A percentile compares a stretch with the other conserved stretches of the same genome.
Conservation (phyloP, 2,888 invertebrate species). For the Notocelia uddmanniana region DNA sequence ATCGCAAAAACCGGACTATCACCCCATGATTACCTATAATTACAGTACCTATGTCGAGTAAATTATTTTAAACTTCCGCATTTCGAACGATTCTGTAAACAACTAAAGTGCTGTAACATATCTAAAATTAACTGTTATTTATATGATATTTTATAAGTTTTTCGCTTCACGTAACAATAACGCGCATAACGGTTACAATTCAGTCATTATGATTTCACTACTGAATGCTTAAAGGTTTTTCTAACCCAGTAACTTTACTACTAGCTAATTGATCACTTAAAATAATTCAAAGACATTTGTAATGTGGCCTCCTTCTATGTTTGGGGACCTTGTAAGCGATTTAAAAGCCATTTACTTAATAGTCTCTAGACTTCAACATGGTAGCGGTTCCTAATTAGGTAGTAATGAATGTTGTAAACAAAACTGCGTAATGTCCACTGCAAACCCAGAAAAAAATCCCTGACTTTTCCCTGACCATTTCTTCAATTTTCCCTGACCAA, state of each 20-base stretch:
- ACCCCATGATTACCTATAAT: constrained; percentile 36
- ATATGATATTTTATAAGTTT: constrained; percentile 12
- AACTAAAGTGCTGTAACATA: neutral
- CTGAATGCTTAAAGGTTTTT: neutral
- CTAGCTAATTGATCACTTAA: constrained; percentile 8
- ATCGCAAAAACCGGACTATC: constrained; percentile 2
- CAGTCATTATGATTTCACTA: constrained; percentile 12
- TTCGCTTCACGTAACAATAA: constrained; percentile 18
- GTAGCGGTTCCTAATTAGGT: constrained; percentile 12
- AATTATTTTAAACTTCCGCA: constrained; percentile 39
- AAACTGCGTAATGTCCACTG: no score
- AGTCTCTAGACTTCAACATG: neutral
- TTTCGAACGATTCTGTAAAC: neutral
- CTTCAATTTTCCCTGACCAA: no score
- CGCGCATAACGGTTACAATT: neutral
- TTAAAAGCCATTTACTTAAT: neutral
- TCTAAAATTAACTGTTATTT: neutral
- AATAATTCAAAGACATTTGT: neutral
- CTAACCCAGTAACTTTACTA: neutral
- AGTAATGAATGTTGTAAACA: neutral
- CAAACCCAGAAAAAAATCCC: no score
- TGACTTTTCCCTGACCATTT: no score
- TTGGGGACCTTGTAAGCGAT: constrained; percentile 1
- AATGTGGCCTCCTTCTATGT: neutral
- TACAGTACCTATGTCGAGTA: constrained; percentile 10